These are phyloP conservation scores for Synergus itoensis DNA, from an alignment of 2,888 invertebrate species.

Conservation along the genomic window DNA sequence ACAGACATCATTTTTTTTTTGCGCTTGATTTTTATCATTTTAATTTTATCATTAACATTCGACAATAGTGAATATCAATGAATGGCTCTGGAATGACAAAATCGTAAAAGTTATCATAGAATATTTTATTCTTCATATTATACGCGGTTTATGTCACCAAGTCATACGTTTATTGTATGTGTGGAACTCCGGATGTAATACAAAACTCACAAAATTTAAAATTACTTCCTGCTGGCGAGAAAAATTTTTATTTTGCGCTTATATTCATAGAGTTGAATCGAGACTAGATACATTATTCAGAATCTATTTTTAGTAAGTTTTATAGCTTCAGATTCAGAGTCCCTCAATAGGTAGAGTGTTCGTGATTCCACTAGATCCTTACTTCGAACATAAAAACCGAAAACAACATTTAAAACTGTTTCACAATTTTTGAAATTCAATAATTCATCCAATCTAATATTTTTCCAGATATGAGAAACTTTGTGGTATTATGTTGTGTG, in stretches of 20 bases:
- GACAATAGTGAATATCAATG: neutral
- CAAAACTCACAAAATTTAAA: neutral
- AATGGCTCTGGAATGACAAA: neutral
- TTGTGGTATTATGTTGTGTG: conserved; percentile 32
- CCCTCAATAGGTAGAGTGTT: too few relatives aligned
- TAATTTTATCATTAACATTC: neutral
- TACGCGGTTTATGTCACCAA: neutral
- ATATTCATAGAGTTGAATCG: neutral
- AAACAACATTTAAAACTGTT: too few relatives aligned
- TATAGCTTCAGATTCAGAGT: too few relatives aligned
- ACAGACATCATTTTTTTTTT: neutral
- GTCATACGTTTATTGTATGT: neutral
- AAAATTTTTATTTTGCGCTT: neutral
- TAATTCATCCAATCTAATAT: neutral
- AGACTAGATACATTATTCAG: too few relatives aligned
- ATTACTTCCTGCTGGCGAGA: neutral
- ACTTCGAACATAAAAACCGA: too few relatives aligned
- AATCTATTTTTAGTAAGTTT: too few relatives aligned
- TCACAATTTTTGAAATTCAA: neutral
- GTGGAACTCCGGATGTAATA: neutral
- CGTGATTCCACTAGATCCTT: too few relatives aligned
- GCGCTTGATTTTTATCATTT: neutral
- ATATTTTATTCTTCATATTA: neutral
- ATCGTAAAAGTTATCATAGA: neutral
- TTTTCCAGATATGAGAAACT: conserved; percentile 7